Evolutionary conservation across 1,140 invertebrate genomes (phyloP), one percentile per base, ranked within the genome.

Genomic region (Globodera ellingtonae): DNA sequence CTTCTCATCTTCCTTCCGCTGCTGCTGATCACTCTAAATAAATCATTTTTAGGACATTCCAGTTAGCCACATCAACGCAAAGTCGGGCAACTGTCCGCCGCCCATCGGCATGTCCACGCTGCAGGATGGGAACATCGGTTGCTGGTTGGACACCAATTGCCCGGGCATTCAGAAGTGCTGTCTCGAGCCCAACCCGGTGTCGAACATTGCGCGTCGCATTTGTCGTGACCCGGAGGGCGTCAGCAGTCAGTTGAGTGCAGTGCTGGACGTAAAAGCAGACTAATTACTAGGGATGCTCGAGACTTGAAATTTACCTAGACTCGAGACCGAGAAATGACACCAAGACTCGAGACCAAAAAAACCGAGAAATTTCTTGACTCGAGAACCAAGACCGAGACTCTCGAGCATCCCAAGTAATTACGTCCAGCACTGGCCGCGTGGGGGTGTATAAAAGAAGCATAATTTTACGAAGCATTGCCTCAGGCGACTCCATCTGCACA

Each of bases 141-240:
- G 84, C 56, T 85, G 84, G 84, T 56, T 85, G 50, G 84, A 85
- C 65, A 44, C 79, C 15, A 85, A 83, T 70, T 85, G 84, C 72
- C 84, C 84, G 9, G 84, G 84, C 18, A 83, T 85, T 48, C 84
- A 85, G 76, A 85, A 85, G 56, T 85, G 84, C 72, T 85, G 84
- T 67, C 79, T 85, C 8, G 84, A 85, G 62, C 84, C 84, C 18
- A 85, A 85, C 71, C 85, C 84, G 8, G 80, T 80, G 2, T 75
- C 82, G 9, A 50, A 78, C 21, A 69, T 79, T 0, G 83, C 84
- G 18, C 77, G 52, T 0, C 73, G 84, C n/a, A 85, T 85, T 69
- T 85, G 84, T 46, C 78, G 84, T 13, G 84, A 85, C 75, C 84
- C 84, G 15, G 21, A 85, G 10, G 84, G 84, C 47, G 59, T 85